Conservation (phyloP, 2,797 vertebrate genomes). For the Xenentodon cancila region DNA sequence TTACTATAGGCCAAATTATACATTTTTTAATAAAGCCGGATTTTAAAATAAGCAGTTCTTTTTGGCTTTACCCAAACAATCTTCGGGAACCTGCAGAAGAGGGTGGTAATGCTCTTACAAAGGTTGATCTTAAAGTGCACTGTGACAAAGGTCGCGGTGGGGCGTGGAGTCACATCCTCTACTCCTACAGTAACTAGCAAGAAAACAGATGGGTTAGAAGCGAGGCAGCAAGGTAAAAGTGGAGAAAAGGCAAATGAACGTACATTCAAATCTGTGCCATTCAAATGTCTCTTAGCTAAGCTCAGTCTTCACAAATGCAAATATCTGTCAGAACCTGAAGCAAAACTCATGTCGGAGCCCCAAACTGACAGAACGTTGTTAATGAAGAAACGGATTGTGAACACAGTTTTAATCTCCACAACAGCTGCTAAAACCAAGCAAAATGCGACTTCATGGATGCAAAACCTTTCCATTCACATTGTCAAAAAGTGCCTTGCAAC, state of each 20-base stretch:
- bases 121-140: conserved; percentile 50
- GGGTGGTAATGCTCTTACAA: conserved; percentile 66
- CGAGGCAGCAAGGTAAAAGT: conserved; percentile 9
- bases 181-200: conserved; percentile 16
- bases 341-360: conserved; percentile 10
- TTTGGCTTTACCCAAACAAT: conserved; percentile 25
- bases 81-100: conserved; percentile 34
- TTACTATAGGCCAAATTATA: conserved; percentile 3
- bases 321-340: conserved; percentile 26
- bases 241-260: conserved; percentile 50
- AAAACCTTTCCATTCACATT: conserved; percentile 17
- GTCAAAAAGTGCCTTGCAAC: conserved; percentile 1
- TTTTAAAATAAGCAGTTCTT: conserved; percentile 22
- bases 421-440: conserved; percentile 14
- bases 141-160: conserved; percentile 56
- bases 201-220: conserved; percentile 21
- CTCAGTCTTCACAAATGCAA: conserved; percentile 27
- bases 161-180: conserved; percentile 28
- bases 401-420: conserved; percentile 32
- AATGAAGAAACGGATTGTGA: conserved; percentile 42
- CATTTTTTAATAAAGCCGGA: conserved; percentile 11
- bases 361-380: conserved; percentile 14
- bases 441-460: neutral
- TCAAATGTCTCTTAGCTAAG: conserved; percentile 58
- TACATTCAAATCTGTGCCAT: conserved; percentile 66